Conservation (phyloP, 1,140 invertebrate species). For the Drosophila subpulchrella region DNA sequence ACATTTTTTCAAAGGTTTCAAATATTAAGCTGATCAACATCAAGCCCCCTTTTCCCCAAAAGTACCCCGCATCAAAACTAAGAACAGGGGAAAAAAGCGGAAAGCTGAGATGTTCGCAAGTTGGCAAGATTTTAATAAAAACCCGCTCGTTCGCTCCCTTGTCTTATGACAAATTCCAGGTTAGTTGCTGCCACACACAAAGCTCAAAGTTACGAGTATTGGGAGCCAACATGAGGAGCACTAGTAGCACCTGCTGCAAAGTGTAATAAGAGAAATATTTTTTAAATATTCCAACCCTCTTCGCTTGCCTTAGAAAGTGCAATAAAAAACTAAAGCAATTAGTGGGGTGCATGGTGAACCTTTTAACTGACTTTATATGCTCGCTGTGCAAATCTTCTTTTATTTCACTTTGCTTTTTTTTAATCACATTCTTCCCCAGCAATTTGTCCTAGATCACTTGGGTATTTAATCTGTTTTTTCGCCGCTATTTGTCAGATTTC, state of each 20-base stretch:
- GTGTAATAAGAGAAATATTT: constrained; percentile 19
- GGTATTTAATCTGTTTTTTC: constrained; percentile 11
- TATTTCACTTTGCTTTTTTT: not conserved
- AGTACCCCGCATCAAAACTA: not conserved
- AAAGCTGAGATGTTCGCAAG: constrained; percentile 36
- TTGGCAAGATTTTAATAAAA: constrained; percentile 74
- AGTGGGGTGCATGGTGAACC: not conserved
- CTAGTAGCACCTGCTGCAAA: constrained; percentile 11
- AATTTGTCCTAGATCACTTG: constrained; percentile 29
- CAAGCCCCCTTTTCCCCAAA: not conserved
- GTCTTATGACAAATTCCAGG: constrained; percentile 72
- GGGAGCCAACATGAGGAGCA: constrained; percentile 1
- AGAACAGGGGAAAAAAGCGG: constrained; percentile 10
- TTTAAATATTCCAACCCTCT: constrained; percentile 20
- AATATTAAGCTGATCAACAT: no score
- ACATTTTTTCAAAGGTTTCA: no score
- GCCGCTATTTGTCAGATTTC: constrained; percentile 26
- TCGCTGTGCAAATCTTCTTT: not conserved
- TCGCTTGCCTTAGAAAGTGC: not conserved
- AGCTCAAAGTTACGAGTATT: constrained; percentile 36
- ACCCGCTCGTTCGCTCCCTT: constrained; percentile 23
- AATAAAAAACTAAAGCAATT: constrained; percentile 26
- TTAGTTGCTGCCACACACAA: constrained; percentile 41
- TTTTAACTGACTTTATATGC: not conserved
- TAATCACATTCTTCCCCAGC: not conserved